Base-by-base conservation (phyloP, 2,888 invertebrate genomes). In the Prosopocoilus inquinatus region DNA sequence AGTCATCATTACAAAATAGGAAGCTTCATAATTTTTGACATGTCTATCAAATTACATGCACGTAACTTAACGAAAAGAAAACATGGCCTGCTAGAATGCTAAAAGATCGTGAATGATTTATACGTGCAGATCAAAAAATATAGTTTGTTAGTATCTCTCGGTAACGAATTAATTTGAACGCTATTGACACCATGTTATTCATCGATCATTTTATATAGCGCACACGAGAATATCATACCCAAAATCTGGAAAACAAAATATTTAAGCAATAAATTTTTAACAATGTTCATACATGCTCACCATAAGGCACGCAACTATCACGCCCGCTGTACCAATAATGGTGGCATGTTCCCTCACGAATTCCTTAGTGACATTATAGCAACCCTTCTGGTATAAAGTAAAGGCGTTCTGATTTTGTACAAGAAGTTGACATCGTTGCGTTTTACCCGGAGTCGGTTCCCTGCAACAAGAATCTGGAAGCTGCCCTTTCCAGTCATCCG, bases 301-400 rank as follows among this genome's bases (percentile, higher is more conserved):
- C 91, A 94, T 90, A 34, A 94, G 78, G 61, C 88, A 81, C n/a
- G 94, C 91, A 33, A 94, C 89, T 16, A 87, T 84, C 55, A 94
- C 85, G 5, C 92, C 94, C 15, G 89, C 86, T 9, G 86, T 87
- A 15, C 93, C 94, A 57, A 94, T 85, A 58, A 91, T 83, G 1
- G 87, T 82, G 1, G 94, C 92, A 74, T 94, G 89, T 64, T 86
- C 84, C 64, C 88, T 82, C 62, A 94, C 83, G 69, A 87, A 89
- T 52, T 84, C 81, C 47, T 84, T 84, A 15, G 90, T 87, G 54
- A 84, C 85, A 61, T 81, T 81, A 52, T 88, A 80, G 72, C 94
- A 94, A n/a, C 93, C 94, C 56, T 84, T 82, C 60, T 82, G 82
- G 74, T 89, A 86, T 65, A 86, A 82, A 9, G 85, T 88, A 32